Evolutionary conservation across 2,113 vertebrate species (phyloP).

Genomic region (Aphyosemion australe): DNA sequence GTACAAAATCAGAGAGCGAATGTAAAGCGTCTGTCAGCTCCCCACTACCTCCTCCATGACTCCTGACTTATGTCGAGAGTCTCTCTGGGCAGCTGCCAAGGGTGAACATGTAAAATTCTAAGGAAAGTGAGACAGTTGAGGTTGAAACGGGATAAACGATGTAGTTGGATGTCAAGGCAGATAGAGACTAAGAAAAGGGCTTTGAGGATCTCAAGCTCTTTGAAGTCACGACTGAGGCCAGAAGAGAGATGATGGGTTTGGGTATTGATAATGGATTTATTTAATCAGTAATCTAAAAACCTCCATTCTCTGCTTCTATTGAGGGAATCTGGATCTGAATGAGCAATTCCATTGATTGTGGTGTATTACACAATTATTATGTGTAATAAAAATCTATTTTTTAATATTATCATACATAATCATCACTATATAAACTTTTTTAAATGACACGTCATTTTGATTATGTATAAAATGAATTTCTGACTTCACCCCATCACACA

Average conservation of each 20-base stretch:
- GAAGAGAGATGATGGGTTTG: background rate
- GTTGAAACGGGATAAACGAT: too few relatives aligned
- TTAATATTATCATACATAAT: too few relatives aligned
- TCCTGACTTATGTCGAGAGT: constrained; percentile 27
- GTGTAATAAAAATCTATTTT: too few relatives aligned
- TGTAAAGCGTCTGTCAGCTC: constrained; percentile 28
- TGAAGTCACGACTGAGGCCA: constrained; percentile 6
- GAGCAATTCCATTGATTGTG: background rate
- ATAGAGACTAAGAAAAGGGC: too few relatives aligned
- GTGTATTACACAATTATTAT: too few relatives aligned
- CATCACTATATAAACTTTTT: too few relatives aligned
- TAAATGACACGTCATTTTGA: background rate
- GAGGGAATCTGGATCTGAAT: background rate
- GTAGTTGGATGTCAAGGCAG: too few relatives aligned
- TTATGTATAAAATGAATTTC: background rate
- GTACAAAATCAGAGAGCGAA: constrained; percentile 27
- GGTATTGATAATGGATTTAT: constrained; percentile 1
- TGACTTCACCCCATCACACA: background rate
- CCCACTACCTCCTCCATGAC: constrained; percentile 29
- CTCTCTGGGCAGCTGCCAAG: constrained; percentile 6
- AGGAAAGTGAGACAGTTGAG: too few relatives aligned
- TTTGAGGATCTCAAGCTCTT: background rate
- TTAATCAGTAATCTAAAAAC: background rate
- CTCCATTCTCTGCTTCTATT: background rate
- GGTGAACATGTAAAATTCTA: constrained; percentile 2